phyloP scores from a whole-genome alignment of 2,797 vertebrate genomes.

The Poecilia picta region DNA sequence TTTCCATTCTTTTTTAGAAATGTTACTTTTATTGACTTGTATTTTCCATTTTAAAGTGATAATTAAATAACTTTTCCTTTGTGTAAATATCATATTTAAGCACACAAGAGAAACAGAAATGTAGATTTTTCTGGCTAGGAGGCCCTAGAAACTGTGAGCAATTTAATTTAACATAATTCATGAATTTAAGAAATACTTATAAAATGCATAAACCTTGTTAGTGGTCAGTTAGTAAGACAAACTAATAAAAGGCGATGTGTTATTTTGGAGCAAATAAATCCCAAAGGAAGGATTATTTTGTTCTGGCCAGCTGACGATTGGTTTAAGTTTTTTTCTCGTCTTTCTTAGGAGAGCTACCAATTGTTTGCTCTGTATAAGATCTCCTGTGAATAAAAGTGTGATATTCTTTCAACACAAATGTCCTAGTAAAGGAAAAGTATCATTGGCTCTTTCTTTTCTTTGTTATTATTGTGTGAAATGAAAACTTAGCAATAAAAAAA shows the following conservation, averaged over 20 bases:
- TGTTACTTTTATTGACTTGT: background rate
- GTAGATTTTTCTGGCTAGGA: background rate
- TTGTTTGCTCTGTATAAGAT: background rate
- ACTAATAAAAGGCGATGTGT: background rate
- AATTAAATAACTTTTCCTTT: background rate
- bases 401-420: conserved; percentile 11
- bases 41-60: background rate
- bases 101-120: background rate
- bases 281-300: background rate
- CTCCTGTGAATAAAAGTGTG: background rate
- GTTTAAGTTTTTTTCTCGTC: background rate
- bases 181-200: background rate
- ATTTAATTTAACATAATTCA: background rate
- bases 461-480: conserved; percentile 39
- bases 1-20: background rate
- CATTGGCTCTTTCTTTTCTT: conserved; percentile 17
- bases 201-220: background rate
- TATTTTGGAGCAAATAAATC: background rate
- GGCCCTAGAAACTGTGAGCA: background rate
- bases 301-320: background rate
- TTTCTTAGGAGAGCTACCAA: background rate
- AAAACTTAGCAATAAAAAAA: conserved; percentile 14
- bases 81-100: background rate
- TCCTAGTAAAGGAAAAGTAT: conserved; percentile 6
- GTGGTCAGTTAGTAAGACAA: background rate